Conservation (phyloP, 1,140 invertebrate species). For the Conus betulinus region DNA sequence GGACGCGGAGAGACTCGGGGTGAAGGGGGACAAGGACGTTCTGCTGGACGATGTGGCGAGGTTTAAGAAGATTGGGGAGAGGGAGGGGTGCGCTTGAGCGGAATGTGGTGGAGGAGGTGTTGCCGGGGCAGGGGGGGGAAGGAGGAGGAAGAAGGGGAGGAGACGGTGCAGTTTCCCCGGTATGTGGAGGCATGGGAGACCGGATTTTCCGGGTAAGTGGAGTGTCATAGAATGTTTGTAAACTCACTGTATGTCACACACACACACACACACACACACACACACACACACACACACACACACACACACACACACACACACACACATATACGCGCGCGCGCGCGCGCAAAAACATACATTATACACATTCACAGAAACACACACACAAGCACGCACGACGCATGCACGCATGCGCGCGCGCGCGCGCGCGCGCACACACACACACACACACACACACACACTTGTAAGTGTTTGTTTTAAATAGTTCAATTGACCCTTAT, state of each 20-base stretch:
- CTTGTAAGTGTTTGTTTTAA: too few species aligned
- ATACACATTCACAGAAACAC: too few species aligned
- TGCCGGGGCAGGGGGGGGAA: background rate
- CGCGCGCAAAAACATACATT: too few species aligned
- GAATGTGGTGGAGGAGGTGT: too few species aligned
- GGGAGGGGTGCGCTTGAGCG: too few species aligned
- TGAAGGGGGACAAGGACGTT: background rate
- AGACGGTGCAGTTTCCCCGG: background rate
- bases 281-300: constrained; percentile 1
- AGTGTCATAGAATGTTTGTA: background rate
- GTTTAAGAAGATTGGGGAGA: background rate
- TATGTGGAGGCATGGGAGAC: constrained; percentile 6
- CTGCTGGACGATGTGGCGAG: background rate
- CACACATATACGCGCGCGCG: background rate
- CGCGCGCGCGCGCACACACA: too few species aligned
- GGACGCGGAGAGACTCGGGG: background rate
- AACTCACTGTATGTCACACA: background rate
- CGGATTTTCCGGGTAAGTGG: constrained; percentile 10
- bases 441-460: background rate
- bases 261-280: constrained; percentile 1
- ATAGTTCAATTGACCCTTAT: too few species aligned
- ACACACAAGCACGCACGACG: too few species aligned
- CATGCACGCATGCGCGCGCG: too few species aligned
- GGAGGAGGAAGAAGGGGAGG: background rate
- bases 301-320: background rate